A percentile compares a stretch with the other conserved stretches of the same genome.
Conservation (phyloP, 2,113 vertebrate genomes). For the Deroptyus accipitrinus region DNA sequence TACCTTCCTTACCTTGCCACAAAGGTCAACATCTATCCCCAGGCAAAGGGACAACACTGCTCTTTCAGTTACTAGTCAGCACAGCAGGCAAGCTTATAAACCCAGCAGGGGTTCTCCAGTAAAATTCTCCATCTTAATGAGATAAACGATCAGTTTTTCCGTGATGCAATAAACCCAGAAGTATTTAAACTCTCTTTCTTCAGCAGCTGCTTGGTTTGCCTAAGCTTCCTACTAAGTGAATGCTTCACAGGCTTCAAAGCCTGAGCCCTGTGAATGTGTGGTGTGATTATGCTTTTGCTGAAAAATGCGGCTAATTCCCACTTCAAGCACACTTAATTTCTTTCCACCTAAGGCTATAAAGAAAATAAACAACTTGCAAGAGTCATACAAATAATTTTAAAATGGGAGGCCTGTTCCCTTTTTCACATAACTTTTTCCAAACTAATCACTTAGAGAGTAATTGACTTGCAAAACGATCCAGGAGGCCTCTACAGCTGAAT, state of each 20-base stretch:
- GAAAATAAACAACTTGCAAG: conserved; percentile 64
- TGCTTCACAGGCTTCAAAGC: conserved; percentile 31
- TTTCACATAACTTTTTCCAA: conserved; percentile 49
- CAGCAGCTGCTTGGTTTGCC: neutral
- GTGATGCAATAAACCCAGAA: conserved; percentile 18
- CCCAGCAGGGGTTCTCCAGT: neutral
- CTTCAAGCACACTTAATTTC: conserved; percentile 54
- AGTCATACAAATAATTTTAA: conserved; percentile 52
- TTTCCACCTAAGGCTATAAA: conserved; percentile 53
- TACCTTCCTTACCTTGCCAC: conserved; percentile 14
- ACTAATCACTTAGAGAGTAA: conserved; percentile 30
- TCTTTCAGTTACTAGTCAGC: neutral
- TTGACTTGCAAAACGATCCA: conserved; percentile 54
- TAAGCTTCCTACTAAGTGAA: conserved; percentile 9
- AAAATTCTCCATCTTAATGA: conserved; percentile 43
- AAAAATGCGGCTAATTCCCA: conserved; percentile 55
- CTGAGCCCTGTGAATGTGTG: neutral
- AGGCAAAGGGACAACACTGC: neutral
- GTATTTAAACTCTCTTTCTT: conserved; percentile 29
- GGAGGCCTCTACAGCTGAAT: conserved; percentile 50
- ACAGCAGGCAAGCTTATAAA: conserved; percentile 1
- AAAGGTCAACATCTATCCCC: neutral
- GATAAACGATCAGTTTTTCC: conserved; percentile 58
- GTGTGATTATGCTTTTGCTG: conserved; percentile 20
- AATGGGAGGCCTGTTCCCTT: conserved; percentile 25